A percentile compares a stretch with the other conserved stretches of the same genome.
phyloP scores from a whole-genome alignment of 2,888 invertebrate species.

The Andrena bucephala region DNA sequence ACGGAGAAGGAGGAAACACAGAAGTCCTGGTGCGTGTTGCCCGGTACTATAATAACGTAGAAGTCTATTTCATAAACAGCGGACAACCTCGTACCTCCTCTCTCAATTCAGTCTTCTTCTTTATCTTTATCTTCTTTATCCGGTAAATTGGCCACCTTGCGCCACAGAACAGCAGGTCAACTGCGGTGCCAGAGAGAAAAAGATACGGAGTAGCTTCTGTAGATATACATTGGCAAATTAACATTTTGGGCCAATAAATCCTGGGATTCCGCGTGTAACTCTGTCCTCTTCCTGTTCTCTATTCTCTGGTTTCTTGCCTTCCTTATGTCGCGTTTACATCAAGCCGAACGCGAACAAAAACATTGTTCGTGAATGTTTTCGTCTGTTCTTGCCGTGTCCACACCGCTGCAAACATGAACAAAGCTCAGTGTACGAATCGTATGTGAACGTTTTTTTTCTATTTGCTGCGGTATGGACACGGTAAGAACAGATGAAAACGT shows the following conservation, averaged over 20 bases:
- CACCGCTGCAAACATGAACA: too few relatives aligned
- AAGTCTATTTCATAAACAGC: slow-evolving; percentile 82
- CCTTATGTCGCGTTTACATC: not conserved
- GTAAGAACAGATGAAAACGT: too few relatives aligned
- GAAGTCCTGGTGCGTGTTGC: slow-evolving; percentile 75
- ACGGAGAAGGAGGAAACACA: not conserved
- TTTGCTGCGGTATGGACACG: too few relatives aligned
- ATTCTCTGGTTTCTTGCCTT: slow-evolving; percentile 15
- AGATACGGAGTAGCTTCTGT: slow-evolving; percentile 66
- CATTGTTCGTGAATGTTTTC: too few relatives aligned
- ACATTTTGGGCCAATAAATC: slow-evolving; percentile 64
- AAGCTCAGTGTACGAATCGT: too few relatives aligned
- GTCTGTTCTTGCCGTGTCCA: too few relatives aligned
- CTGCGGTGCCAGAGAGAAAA: slow-evolving; percentile 37
- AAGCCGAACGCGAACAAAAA: too few relatives aligned
- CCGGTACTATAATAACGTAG: slow-evolving; percentile 83
- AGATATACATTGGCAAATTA: slow-evolving; percentile 66
- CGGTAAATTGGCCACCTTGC: slow-evolving; percentile 76
- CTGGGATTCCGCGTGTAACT: slow-evolving; percentile 46
- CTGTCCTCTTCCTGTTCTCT: slow-evolving; percentile 30
- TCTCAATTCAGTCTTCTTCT: slow-evolving; percentile 64
- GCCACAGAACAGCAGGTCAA: slow-evolving; percentile 61
- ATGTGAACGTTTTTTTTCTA: too few relatives aligned
- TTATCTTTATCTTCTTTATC: slow-evolving; percentile 83
- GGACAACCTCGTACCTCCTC: slow-evolving; percentile 73